Evolutionary conservation across 2,888 invertebrate genomes (phyloP).

Genomic region (Drosophila subsilvestris): DNA sequence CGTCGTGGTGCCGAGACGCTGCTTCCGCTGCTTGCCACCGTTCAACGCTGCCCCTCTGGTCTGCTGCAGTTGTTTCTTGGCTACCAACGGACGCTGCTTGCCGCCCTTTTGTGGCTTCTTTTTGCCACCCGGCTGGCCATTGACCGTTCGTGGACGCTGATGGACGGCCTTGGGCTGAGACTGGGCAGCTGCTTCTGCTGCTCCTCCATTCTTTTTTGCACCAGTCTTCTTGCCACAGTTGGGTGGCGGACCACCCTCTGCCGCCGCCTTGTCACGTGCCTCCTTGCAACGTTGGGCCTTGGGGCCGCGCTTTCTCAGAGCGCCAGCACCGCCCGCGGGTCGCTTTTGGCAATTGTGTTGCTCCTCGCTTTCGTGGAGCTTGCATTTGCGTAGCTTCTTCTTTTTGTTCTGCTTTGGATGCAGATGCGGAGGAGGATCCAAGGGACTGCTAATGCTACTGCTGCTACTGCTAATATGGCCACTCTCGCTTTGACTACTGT

Average conservation of each 20-base stretch:
- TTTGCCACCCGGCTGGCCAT: constrained; percentile 43
- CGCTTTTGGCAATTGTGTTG: constrained; percentile 80
- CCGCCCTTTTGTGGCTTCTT: constrained; percentile 18
- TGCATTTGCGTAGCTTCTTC: constrained; percentile 80
- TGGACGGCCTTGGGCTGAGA: constrained; percentile 19
- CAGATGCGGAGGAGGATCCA: constrained; percentile 45
- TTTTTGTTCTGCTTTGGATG: constrained; percentile 42
- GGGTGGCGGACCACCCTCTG: constrained; percentile 50
- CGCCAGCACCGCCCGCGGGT: constrained; percentile 43
- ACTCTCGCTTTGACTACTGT: constrained; percentile 74
- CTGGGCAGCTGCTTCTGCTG: background rate
- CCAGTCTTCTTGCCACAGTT: constrained; percentile 58
- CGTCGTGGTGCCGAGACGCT: constrained; percentile 48
- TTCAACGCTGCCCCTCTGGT: constrained; percentile 24
- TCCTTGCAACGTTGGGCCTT: constrained; percentile 55
- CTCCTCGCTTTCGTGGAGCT: constrained; percentile 79
- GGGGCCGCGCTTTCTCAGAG: constrained; percentile 67
- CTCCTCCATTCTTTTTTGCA: constrained; percentile 8
- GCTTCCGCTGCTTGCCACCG: constrained; percentile 64
- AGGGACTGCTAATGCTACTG: constrained; percentile 40
- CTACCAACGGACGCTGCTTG: constrained; percentile 31
- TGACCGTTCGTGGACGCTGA: constrained; percentile 26
- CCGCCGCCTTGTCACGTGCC: constrained; percentile 42
- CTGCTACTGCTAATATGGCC: constrained; percentile 74
- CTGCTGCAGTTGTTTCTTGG: constrained; percentile 50